Base-by-base conservation (phyloP, 2,888 invertebrate species). In the Exocentrus adspersus region DNA sequence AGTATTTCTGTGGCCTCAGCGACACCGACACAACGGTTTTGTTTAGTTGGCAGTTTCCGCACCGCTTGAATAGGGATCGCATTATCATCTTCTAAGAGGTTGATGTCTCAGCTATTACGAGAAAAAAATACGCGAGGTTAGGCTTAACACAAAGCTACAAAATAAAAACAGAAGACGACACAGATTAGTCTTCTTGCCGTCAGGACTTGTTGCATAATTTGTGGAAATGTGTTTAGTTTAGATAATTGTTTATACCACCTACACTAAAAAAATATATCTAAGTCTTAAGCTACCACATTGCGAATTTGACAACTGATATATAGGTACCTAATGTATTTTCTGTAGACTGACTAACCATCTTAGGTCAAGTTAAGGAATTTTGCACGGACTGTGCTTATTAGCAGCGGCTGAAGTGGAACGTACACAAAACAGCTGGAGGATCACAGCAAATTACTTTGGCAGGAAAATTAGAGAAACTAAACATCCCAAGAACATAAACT, bases 1-100 rank as follows among this genome's bases (percentile, higher is more conserved):
- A 67, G 50, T 53, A 60, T 58, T 61, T 50, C 57, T 56, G 60
- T 61, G 61, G 58, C 51, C 46, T 45, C 42, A 24, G 43, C 54
- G 43, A 21, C 54, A 43, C 24, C 54, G 54, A 20, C 52, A 37
- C 20, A n/a, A n/a, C n/a, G n/a, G n/a, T n/a, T 54, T 54, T 54
- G 30, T 54, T 54, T 43, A 54, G 54, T 43, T 42, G 43, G 43
- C 24, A 42, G 43, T 54, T 43, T 43, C 43, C 54, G 43, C 42
- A 43, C 54, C 54, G 42, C 43, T 30, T 14, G 54, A 10, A 16
- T 9, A 14, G 14, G 42, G 9, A 43, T 17, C 6, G n/a, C 53
- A 43, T 54, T 43, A 24, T 24, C 24, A 43, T 28, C 54, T 54
- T 43, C 43, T 43, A 16, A 43, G 24, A 54, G 54, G 24, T 43